Percentiles rank a stretch among this genome's conserved stretches.
Evolutionary conservation across 2,888 invertebrate species (phyloP).

Genomic region (Brachypterus glaber): DNA sequence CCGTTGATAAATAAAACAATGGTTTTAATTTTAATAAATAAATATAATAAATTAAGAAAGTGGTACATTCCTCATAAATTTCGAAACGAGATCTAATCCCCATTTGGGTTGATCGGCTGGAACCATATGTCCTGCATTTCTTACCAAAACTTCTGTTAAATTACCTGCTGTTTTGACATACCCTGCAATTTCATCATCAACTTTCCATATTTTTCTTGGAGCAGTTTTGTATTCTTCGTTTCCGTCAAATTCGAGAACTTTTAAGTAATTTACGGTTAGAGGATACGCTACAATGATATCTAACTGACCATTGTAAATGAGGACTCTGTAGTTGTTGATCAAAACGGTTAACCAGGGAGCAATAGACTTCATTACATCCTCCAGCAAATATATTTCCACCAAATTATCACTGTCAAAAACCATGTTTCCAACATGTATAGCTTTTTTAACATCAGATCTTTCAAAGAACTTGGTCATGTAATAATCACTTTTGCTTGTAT

Average conservation of each 20-base stretch:
- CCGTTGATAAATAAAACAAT: too few relatives aligned
- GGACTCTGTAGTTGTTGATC: conserved; percentile 56
- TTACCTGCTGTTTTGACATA: conserved; percentile 64
- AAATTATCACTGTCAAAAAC: conserved; percentile 51
- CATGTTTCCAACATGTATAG: conserved; percentile 76
- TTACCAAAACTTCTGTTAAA: conserved; percentile 61
- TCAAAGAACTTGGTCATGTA: conserved; percentile 56
- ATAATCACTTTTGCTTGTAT: conserved; percentile 40
- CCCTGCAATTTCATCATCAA: conserved; percentile 60
- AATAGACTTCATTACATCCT: conserved; percentile 75
- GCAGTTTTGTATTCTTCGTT: conserved; percentile 57
- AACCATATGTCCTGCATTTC: conserved; percentile 75
- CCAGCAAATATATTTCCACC: conserved; percentile 62
- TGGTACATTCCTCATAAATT: conserved; percentile 46
- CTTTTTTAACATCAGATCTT: conserved; percentile 51
- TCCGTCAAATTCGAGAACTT: conserved; percentile 58
- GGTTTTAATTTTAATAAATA: too few relatives aligned
- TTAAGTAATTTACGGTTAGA: conserved; percentile 68
- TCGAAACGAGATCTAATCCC: conserved; percentile 62
- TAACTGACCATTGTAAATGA: conserved; percentile 83
- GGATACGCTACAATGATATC: conserved; percentile 89
- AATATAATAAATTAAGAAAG: conserved; percentile 22
- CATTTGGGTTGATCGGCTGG: conserved; percentile 70
- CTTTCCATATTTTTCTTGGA: conserved; percentile 57
- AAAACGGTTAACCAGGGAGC: conserved; percentile 63